phyloP scores from a whole-genome alignment of 1,140 invertebrate species.

The Platyura marginata region DNA sequence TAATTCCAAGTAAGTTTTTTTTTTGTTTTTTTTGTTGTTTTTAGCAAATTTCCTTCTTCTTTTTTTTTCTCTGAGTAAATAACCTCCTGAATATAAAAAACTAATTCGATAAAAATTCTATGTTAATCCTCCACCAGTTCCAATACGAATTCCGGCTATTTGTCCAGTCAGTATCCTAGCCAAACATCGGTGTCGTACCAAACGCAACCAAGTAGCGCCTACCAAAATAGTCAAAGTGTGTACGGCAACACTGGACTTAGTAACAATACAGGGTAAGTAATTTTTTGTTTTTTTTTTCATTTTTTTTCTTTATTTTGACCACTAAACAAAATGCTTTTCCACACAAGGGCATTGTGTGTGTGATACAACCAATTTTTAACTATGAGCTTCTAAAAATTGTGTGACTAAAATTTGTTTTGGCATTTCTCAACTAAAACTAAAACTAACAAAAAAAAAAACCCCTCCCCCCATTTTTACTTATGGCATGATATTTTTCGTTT shows the following conservation, averaged over 20 bases:
- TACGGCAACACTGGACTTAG: constrained; percentile 23
- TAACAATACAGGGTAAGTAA: constrained; percentile 23
- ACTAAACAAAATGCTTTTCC: no score
- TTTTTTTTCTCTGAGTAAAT: constrained; percentile 2
- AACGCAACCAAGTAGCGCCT: constrained; percentile 24
- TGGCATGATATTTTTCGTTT: no score
- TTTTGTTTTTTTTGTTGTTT: background rate
- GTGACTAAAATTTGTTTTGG: no score
- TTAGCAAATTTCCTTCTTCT: background rate
- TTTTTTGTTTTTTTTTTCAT: background rate
- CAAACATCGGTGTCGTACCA: constrained; percentile 16
- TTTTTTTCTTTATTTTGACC: no score
- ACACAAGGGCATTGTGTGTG: no score
- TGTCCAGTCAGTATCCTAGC: constrained; percentile 8
- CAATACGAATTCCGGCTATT: constrained; percentile 23
- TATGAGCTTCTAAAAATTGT: no score
- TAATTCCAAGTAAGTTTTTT: constrained; percentile 15
- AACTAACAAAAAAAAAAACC: no score
- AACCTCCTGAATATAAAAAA: background rate
- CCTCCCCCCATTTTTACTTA: no score
- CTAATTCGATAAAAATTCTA: background rate
- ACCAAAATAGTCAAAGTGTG: constrained; percentile 25
- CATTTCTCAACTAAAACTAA: no score
- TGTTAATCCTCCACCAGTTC: constrained; percentile 13
- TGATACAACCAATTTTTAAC: no score